phyloP scores from a whole-genome alignment of 92 coral and sea anemone species.

The Palythoa heliodiscus region DNA sequence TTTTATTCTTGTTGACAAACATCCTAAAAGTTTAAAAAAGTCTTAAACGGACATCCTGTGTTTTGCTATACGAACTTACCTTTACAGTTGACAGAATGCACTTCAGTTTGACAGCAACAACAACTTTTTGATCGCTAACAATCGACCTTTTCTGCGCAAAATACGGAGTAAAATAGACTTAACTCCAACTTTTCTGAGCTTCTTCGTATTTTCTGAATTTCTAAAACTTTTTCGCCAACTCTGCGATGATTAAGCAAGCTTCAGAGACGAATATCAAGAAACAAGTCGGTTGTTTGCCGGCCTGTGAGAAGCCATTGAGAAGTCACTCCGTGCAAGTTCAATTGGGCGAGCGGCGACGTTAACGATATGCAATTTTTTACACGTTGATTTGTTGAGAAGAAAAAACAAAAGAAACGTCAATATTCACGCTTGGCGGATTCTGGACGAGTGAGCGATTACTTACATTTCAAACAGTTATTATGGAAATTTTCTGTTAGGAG shows the following conservation, averaged over 20 bases:
- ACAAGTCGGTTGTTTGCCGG: neutral
- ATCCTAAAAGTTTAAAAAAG: neutral
- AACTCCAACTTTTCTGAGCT: neutral
- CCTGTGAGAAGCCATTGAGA: slow-evolving; percentile 36
- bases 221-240: neutral
- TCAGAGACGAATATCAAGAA: neutral
- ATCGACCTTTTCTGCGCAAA: slow-evolving; percentile 16
- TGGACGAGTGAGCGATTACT: slow-evolving; percentile 27
- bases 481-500: slow-evolving; percentile 37
- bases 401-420: slow-evolving; percentile 37
- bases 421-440: slow-evolving; percentile 44
- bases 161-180: neutral
- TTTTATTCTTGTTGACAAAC: neutral
- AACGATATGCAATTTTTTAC: slow-evolving; percentile 43
- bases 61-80: slow-evolving; percentile 22
- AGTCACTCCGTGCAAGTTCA: slow-evolving; percentile 17
- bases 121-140: slow-evolving; percentile 16
- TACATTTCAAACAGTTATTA: slow-evolving; percentile 14
- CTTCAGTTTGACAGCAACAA: slow-evolving; percentile 32
- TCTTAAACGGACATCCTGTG: neutral
- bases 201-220: neutral
- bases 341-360: slow-evolving; percentile 7
- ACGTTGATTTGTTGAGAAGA: slow-evolving; percentile 42
- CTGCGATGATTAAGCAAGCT: neutral
- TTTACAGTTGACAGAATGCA: slow-evolving; percentile 28